Base-by-base conservation (phyloP, 2,888 invertebrate genomes). In the Chrysopilus asiliformis region DNA sequence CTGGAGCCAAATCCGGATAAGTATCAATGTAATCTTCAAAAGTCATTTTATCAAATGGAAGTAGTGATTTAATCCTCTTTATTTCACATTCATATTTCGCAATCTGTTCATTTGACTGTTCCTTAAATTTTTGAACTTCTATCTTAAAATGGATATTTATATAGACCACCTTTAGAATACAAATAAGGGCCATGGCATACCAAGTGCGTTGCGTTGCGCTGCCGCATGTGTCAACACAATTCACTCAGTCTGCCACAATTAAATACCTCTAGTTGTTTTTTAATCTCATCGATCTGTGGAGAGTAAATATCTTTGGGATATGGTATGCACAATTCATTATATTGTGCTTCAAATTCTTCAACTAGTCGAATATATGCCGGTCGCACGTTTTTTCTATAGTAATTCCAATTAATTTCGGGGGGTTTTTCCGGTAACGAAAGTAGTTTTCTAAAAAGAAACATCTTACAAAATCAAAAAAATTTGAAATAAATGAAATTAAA, bases 31-130 rank as follows among this genome's bases (percentile, higher is more conserved):
- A 79, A 53, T 91, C 90, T 60, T 93, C 89, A 72, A 79, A 66
- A 0, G 89, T 90, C 90, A 93, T 91, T 53, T 86, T 71, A 15
- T 72, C 72, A 39, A 74, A 81, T 2, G 86, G 80, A 45, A 85
- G 60, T 39, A 86, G 60, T 1, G 66, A 60, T 37, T 74, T 68
- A 42, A 83, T 64, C 20, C 68, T 66, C 0, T 64, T 65, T 5
- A 85, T 66, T 60, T 81, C 70, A 22, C 69, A 62, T 49, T 76
- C 61, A 43, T 67, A 70, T 0, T 20, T 1, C 3, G 32, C 68
- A 67, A 62, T 40, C 39, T 55, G 52, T 4, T 45, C 8, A 15
- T 55, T 43, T 0, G 62, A 62, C 10, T 47, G 43, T 2, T 20
- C 40, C 9, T 34, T 34, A 16, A 25, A 41, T 12, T 12, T 4